Evolutionary conservation across 2,888 invertebrate species (phyloP), one percentile per base, ranked within the genome.

Genomic region (Agrochola circellaris): DNA sequence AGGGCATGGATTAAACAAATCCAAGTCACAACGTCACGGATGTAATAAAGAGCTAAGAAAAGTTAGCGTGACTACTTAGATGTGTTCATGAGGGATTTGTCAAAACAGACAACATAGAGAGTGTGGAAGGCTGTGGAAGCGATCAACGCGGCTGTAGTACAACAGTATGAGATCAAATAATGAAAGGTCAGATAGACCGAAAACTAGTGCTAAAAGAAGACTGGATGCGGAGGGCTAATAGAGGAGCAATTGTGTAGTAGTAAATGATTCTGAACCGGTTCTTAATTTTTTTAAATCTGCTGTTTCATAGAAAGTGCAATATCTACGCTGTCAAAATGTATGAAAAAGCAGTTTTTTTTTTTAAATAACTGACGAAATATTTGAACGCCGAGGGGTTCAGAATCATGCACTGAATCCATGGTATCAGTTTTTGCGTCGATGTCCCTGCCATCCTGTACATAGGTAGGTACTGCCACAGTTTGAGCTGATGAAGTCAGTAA

Each of bases 401-500:
- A 34, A 34, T 34, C 34, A 34, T 34, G 34, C 5, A 34, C 34
- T 34, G 34, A 34, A 34, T 34, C 3, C 34, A 34, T 34, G 34
- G 34, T 34, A 34, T 34, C 34, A 34, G 34, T 34, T 34, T 34
- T 34, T 3, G 34, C 30, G 3, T 30, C 30, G 30, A 30, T 30
- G 30, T 30, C 30, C 34, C 34, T 34, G 34, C 34, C 34, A 34
- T 5, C 34, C 34, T 3, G 34, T 34, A 0, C 23, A 69, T 2
- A 70, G 7, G 7, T 2, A 70, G 7, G 7, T 15, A 26, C 13
- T 17, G 34, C 58, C 5, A 30, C 13, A 38, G 34, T 48, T 66
- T 34, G 8, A 51, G n/a, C 48, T 26, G 54, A 77, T 80, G 17
- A 48, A 56, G 23, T 61, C 38, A 8, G n/a, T 11, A 78, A 65